phyloP scores from a whole-genome alignment of 2,113 vertebrate species.

The Catagonus wagneri region DNA sequence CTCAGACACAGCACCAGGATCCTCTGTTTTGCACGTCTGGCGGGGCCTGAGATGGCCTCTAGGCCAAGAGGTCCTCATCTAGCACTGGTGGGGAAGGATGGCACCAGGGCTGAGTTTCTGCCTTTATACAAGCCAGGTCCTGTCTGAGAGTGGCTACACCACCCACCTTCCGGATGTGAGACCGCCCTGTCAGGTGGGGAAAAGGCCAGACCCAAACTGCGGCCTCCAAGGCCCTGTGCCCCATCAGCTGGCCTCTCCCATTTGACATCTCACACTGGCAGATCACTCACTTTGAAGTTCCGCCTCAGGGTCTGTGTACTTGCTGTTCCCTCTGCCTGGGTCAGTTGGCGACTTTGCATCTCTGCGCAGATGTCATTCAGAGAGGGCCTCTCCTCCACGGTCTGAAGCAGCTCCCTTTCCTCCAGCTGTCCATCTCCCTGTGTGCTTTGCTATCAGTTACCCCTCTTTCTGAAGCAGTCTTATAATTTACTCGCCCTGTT shows the following conservation, averaged over 20 bases:
- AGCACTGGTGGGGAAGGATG: background rate
- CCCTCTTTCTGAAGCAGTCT: background rate
- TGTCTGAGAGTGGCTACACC: background rate
- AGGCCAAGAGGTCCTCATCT: background rate
- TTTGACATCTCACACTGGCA: fast-evolving
- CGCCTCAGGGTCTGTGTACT: background rate
- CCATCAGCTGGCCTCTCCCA: background rate
- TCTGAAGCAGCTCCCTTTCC: background rate
- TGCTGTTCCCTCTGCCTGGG: too few relatives aligned
- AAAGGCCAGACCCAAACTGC: background rate
- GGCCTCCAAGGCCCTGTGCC: background rate
- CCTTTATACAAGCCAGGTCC: background rate
- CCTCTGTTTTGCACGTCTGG: background rate
- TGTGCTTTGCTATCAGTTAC: background rate
- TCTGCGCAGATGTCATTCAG: background rate
- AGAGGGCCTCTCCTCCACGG: too few relatives aligned
- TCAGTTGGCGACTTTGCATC: background rate
- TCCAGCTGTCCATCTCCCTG: fast-evolving
- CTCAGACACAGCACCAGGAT: background rate
- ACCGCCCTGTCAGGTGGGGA: background rate
- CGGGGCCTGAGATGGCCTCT: background rate
- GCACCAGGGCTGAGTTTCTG: background rate
- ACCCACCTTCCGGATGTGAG: background rate
- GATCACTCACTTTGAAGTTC: background rate
- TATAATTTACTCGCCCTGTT: too few relatives aligned